A percentile compares a stretch with the other conserved stretches of the same genome.
Evolutionary conservation across 2,113 vertebrate species (phyloP).

Genomic region (Oryzias javanicus): DNA sequence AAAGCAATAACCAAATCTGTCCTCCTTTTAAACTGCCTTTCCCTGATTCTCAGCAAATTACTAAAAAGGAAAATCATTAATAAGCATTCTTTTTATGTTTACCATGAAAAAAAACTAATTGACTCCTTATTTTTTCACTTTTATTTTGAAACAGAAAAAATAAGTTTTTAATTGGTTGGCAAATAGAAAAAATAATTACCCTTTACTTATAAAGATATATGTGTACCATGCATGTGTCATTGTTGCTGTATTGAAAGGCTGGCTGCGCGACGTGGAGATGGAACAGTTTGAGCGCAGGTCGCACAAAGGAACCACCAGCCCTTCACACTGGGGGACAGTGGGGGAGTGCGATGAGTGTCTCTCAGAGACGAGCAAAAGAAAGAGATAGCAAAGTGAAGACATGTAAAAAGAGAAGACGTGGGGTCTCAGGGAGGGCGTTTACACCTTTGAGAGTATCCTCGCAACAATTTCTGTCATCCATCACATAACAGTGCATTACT

Average conservation of each 20-base stretch:
- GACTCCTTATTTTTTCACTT: too few species aligned
- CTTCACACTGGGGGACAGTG: slow-evolving; percentile 63
- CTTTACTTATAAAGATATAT: slow-evolving; percentile 60
- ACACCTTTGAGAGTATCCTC: too few species aligned
- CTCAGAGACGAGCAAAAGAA: slow-evolving; percentile 55
- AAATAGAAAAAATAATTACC: slow-evolving; percentile 88
- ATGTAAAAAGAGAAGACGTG: slow-evolving; percentile 40
- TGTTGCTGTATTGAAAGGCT: slow-evolving; percentile 95
- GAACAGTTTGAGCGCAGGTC: slow-evolving; percentile 86
- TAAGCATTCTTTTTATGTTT: background rate
- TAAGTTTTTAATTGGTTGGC: slow-evolving; percentile 92
- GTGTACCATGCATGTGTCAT: slow-evolving; percentile 87
- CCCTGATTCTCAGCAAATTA: slow-evolving; percentile 22
- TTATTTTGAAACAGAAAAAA: too few species aligned
- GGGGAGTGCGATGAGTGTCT: slow-evolving; percentile 59
- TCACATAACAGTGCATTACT: too few species aligned
- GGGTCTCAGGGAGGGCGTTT: slow-evolving; percentile 23
- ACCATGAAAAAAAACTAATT: too few species aligned
- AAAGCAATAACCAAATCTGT: slow-evolving; percentile 53
- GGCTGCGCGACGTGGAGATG: slow-evolving; percentile 83
- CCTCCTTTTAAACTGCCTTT: slow-evolving; percentile 56
- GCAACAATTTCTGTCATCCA: too few species aligned
- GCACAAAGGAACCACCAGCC: slow-evolving; percentile 89
- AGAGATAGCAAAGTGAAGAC: slow-evolving; percentile 74
- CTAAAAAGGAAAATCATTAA: slow-evolving; percentile 17